Conservation (phyloP, 2,113 vertebrate genomes). For the Crotalus horridus region DNA sequence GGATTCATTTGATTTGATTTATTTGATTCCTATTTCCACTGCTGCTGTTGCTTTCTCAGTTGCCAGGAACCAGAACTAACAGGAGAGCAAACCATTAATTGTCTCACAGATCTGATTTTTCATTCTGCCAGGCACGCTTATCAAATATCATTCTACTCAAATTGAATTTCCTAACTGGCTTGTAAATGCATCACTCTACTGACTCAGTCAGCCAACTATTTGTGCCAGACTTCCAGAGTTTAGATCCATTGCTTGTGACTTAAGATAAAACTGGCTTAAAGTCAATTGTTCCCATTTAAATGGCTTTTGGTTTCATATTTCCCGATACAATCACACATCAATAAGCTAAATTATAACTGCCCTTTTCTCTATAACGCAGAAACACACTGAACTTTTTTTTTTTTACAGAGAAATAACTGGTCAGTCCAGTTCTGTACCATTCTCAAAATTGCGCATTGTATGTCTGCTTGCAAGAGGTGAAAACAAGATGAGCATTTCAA, state of each 20-base stretch:
- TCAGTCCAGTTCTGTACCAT: neutral
- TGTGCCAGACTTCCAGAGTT: slow-evolving; percentile 18
- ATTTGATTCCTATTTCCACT: slow-evolving; percentile 14
- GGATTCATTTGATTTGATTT: slow-evolving; percentile 22
- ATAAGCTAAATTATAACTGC: neutral
- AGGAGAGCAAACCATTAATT: slow-evolving; percentile 27
- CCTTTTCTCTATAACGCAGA: neutral
- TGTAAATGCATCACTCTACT: slow-evolving; percentile 26
- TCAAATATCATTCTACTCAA: slow-evolving; percentile 25
- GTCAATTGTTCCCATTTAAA: slow-evolving; percentile 16
- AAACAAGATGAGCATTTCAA: neutral
- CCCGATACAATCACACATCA: neutral
- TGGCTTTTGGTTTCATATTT: slow-evolving; percentile 4
- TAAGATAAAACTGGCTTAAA: slow-evolving; percentile 12
- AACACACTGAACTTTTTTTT: neutral
- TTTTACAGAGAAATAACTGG: neutral
- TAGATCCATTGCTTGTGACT: slow-evolving; percentile 8
- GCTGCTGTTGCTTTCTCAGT: slow-evolving; percentile 2
- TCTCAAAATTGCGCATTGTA: neutral
- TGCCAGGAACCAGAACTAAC: slow-evolving; percentile 16
- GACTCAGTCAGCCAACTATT: slow-evolving; percentile 9
- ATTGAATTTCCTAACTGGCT: slow-evolving; percentile 30
- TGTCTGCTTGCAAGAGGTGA: neutral
- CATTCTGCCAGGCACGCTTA: slow-evolving; percentile 20
- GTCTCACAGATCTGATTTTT: slow-evolving; percentile 23